Percentiles rank a stretch among this genome's conserved stretches.
Evolutionary conservation across 2,113 vertebrate species (phyloP).

Genomic region (Guaruba guarouba): DNA sequence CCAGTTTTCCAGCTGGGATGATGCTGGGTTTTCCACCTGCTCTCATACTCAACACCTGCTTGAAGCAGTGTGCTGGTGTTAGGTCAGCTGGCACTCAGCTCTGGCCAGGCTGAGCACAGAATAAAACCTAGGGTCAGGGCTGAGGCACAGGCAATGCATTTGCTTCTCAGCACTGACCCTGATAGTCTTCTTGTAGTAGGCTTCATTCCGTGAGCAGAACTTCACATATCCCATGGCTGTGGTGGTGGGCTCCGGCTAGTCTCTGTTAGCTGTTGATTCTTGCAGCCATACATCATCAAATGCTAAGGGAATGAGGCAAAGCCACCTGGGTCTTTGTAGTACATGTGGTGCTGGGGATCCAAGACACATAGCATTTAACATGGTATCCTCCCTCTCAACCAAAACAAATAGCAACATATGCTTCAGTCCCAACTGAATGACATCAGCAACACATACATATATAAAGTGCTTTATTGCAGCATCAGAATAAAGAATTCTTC

Average conservation of each 20-base stretch:
- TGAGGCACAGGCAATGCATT: not conserved
- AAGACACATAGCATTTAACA: fast-evolving
- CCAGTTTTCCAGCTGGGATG: not conserved
- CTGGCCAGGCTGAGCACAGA: not conserved
- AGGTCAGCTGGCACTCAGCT: not conserved
- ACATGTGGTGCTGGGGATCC: not conserved
- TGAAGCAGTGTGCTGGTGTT: not conserved
- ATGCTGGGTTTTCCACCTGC: fast-evolving
- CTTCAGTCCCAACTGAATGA: not conserved
- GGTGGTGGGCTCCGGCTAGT: fast-evolving
- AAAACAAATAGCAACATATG: not conserved
- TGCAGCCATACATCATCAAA: not conserved
- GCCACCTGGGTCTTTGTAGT: not conserved
- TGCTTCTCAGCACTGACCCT: not conserved
- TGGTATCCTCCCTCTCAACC: not conserved
- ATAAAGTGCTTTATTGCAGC: conserved; percentile 72
- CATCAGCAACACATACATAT: not conserved
- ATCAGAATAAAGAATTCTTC: conserved; percentile 48
- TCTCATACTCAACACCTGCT: not conserved
- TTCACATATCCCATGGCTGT: not conserved
- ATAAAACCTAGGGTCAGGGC: not conserved
- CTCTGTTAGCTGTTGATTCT: not conserved
- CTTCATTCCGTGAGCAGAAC: not conserved
- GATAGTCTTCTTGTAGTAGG: not conserved
- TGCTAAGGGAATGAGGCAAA: not conserved